Base-by-base conservation (phyloP, 1,140 invertebrate genomes). In the Lasioglossum albipes region DNA sequence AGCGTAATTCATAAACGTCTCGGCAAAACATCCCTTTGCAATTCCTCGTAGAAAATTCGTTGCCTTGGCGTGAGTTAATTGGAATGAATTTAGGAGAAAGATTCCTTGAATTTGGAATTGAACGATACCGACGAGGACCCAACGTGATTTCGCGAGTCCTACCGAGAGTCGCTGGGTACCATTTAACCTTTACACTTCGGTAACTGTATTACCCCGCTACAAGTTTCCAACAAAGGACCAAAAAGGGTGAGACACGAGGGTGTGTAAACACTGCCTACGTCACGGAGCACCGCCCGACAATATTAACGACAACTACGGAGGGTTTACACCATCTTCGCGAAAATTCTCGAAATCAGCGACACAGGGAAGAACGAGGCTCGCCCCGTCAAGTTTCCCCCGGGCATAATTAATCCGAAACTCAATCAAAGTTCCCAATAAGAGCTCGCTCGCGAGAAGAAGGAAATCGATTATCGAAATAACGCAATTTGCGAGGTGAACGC, bases 381-480 rank as follows among this genome's bases (percentile, higher is more conserved):
- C 41, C 20, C 65, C 22, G 5, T 27, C 4, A 16, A 68, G 45
- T 45, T 27, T 20, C 3, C 62, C 62, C 31, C 5, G 10, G 42
- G n/a, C 65, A 59, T 71, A 36, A 77, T 61, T 69, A 69, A 69
- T n/a, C 13, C 9, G 10, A 31, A 69, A 36, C 31, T 61, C 41
- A 22, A 76, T 69, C 41, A 49, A 76, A 36, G 10, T 61, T 45
- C n/a, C 9, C 3, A 68, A n/a, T 13, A 69, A n/a, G 42, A 7
- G 36, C 1, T 0, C 2, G n/a, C 4, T 7, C 5, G 31, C 3
- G 16, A 7, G n/a, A 45, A 45, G 16, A 59, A 45, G 65, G 41
- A 31, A 2, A 76, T 76, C 52, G 52, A 76, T 76, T 36, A 31
- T 59, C 52, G 41, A 61, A 70, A 49, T 77, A 77, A 77, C 54